Evolutionary conservation across 2,888 invertebrate genomes (phyloP).

Genomic region (Lithodes maja): DNA sequence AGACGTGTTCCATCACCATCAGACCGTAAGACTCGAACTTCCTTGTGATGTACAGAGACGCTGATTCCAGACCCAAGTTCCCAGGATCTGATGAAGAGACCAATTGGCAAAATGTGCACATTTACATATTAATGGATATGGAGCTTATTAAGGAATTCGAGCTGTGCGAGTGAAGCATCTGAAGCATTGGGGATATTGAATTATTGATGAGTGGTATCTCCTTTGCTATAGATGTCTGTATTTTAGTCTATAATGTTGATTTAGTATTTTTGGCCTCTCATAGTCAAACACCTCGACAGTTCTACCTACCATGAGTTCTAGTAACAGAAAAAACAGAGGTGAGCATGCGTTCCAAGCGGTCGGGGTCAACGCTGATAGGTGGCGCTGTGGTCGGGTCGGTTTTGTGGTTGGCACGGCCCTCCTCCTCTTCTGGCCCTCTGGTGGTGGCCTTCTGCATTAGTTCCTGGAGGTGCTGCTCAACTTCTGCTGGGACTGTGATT

Average conservation of each 20-base stretch:
- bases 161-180: too few species aligned
- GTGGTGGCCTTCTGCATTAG: constrained; percentile 21
- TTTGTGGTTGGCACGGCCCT: background rate
- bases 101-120: too few species aligned
- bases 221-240: too few species aligned
- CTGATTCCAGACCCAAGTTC: constrained; percentile 15
- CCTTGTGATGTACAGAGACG: constrained; percentile 51
- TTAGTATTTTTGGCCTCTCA: too few species aligned
- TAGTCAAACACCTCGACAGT: too few species aligned
- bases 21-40: constrained; percentile 59
- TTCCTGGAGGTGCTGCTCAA: constrained; percentile 27
- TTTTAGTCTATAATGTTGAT: too few species aligned
- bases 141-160: too few species aligned
- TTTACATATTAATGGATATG: too few species aligned
- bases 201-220: too few species aligned
- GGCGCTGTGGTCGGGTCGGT: background rate
- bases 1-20: constrained; percentile 64
- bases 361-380: constrained; percentile 25
- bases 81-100: constrained; percentile 12
- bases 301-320: constrained; percentile 39
- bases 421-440: background rate
- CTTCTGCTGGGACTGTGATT: background rate
- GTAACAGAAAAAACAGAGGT: constrained; percentile 24
- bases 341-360: constrained; percentile 31
- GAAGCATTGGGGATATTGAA: too few species aligned